These are phyloP conservation scores for Baronia brevicornis DNA, from an alignment of 2,888 invertebrate genomes.

Conservation along the genomic window DNA sequence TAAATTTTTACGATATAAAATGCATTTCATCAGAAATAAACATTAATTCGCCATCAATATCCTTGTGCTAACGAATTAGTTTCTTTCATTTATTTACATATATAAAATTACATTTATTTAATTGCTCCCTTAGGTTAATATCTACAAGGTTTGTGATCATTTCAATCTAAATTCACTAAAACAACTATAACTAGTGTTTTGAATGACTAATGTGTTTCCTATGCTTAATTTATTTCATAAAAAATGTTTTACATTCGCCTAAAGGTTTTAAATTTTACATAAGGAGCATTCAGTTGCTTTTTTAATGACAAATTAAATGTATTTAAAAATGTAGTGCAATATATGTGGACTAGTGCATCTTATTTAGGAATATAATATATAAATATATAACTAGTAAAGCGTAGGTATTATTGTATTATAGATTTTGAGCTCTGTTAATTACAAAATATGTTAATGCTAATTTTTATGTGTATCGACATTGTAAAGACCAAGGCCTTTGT, in stretches of 20 bases:
- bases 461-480: too few relatives aligned
- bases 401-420: constrained; percentile 63
- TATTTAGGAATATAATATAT: constrained; percentile 28
- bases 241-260: not conserved
- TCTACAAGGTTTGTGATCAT: constrained; percentile 49
- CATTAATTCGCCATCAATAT: too few relatives aligned
- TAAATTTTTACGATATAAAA: too few relatives aligned
- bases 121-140: constrained; percentile 70
- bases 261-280: not conserved
- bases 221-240: constrained; percentile 1
- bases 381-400: constrained; percentile 65
- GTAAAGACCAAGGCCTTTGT: too few relatives aligned
- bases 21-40: too few relatives aligned
- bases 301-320: not conserved
- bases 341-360: constrained; percentile 26
- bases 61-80: constrained; percentile 13
- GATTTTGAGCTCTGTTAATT: constrained; percentile 46
- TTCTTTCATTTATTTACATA: constrained; percentile 48
- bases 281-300: not conserved
- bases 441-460: too few relatives aligned
- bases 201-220: constrained; percentile 3
- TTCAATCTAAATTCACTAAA: constrained; percentile 27
- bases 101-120: constrained; percentile 42
- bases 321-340: constrained; percentile 5
- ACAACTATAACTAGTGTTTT: constrained; percentile 4